Base-by-base conservation (phyloP, 2,888 invertebrate genomes). In the Odontothrips loti region DNA sequence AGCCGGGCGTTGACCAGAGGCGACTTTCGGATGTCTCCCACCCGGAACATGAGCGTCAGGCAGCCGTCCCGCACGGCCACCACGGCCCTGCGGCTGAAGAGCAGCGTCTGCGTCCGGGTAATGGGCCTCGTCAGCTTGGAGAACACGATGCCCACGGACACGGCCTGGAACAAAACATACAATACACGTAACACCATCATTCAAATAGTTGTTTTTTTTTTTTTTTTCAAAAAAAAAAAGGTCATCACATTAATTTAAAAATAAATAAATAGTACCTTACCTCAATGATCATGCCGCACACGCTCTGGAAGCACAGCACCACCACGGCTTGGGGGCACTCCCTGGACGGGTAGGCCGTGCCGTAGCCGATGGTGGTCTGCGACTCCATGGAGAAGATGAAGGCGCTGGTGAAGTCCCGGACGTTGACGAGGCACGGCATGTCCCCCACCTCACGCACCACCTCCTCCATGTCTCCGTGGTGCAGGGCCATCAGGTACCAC, bases 21-120 rank as follows among this genome's bases (percentile, higher is more conserved):
- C 27, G 68, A 75, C 68, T 75, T 75, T 23, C 93, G 88, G 83
- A 93, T 90, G 87, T 96, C 96, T 86, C 95, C 94, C 0, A 96
- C 92, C 0, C 96, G 89, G 86, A 96, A 94, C 87, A 95, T 91
- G 43, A 96, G 89, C 84, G 94, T 94, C 29, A 96, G 88, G 82
- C 91, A 89, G 0, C 94, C 94, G 85, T 96, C 95, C 58, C 96
- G 90, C 83, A 93, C 91, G 85, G 94, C 94, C 20, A 96, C 91
- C 81, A 90, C 89, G 0, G 90, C 91, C 84, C 89, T 88, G 81
- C 89, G 88, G 84, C 90, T 90, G 68, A 75, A 75, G 23, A 75
- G 68, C 27, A 75, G 68, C 68, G 68, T 75, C 68, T 75, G 68
- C 68, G 68, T 11, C 27, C 68, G 68, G 11, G 23, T n/a, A 27